Conservation (phyloP, 2,113 vertebrate species). For the Lontra canadensis region DNA sequence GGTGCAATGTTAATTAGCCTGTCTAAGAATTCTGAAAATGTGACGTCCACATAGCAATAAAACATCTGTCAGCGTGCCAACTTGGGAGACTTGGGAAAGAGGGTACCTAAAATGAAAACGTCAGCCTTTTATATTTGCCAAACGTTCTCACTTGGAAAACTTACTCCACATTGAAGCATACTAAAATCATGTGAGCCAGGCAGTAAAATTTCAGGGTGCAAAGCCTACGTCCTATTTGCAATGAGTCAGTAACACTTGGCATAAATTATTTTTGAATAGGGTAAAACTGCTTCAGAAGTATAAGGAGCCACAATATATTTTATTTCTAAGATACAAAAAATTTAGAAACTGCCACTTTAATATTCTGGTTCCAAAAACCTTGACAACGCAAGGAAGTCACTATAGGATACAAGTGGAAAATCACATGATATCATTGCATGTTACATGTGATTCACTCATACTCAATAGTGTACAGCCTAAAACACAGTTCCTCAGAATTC, state of each 20-base stretch:
- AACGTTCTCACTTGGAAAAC: not conserved
- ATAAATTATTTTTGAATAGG: not conserved
- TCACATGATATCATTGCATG: not conserved
- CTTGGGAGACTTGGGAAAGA: not conserved
- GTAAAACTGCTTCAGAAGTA: not conserved
- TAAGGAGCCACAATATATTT: not conserved
- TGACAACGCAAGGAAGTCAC: not conserved
- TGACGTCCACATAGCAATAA: not conserved
- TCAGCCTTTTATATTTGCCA: not conserved
- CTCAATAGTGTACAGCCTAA: not conserved
- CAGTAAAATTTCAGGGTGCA: slow-evolving; percentile 22
- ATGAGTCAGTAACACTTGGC: not conserved
- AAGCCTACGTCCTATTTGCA: not conserved
- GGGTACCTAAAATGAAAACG: not conserved
- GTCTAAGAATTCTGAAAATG: slow-evolving; percentile 19
- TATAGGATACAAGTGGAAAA: not conserved
- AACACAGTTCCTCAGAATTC: not conserved
- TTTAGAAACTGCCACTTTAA: slow-evolving; percentile 1
- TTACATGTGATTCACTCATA: not conserved
- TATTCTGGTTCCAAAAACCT: not conserved
- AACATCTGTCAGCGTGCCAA: not conserved
- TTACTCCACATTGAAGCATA: not conserved
- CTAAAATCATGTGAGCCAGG: not conserved
- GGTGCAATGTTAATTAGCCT: not conserved
- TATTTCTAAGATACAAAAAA: not conserved